Percentiles rank a stretch among this genome's conserved stretches.
Evolutionary conservation across 1,140 invertebrate species (phyloP).

Genomic region (Subanguina moxae): DNA sequence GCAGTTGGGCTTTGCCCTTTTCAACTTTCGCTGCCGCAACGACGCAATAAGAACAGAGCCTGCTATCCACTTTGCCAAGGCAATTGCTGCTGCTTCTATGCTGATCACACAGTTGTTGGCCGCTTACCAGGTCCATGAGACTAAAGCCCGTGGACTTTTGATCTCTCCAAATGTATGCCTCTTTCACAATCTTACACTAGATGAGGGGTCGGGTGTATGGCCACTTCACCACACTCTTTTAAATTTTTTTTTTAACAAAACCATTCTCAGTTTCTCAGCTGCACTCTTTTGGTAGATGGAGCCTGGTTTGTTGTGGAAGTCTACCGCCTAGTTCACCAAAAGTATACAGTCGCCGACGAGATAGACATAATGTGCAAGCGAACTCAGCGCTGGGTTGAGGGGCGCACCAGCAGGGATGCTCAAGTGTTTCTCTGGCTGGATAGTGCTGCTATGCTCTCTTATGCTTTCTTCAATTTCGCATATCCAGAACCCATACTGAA

Average conservation of each 20-base stretch:
- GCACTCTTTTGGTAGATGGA: constrained; percentile 17
- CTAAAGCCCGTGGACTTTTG: constrained; percentile 11
- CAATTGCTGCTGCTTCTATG: constrained; percentile 18
- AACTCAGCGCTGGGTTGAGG: constrained; percentile 23
- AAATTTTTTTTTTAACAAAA: constrained; percentile 2
- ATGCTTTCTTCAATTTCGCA: constrained; percentile 25
- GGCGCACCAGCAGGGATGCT: constrained; percentile 1
- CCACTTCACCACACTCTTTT: not conserved
- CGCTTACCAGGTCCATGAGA: constrained; percentile 22
- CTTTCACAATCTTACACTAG: no score
- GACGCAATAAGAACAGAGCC: not conserved
- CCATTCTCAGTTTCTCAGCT: constrained; percentile 22
- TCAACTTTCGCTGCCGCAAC: not conserved
- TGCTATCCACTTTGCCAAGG: constrained; percentile 18
- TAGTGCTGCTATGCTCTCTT: constrained; percentile 7
- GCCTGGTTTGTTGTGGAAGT: constrained; percentile 23
- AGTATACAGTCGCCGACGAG: constrained; percentile 15
- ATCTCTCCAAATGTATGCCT: constrained; percentile 22
- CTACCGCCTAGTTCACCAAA: constrained; percentile 8
- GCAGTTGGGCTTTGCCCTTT: constrained; percentile 9
- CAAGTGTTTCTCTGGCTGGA: constrained; percentile 24
- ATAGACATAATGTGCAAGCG: constrained; percentile 28
- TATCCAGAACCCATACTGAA: constrained; percentile 14
- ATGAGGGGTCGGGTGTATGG: no score
- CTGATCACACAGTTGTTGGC: constrained; percentile 16